Evolutionary conservation across 2,888 invertebrate species (phyloP).

Genomic region (Drosophila paramelanica): DNA sequence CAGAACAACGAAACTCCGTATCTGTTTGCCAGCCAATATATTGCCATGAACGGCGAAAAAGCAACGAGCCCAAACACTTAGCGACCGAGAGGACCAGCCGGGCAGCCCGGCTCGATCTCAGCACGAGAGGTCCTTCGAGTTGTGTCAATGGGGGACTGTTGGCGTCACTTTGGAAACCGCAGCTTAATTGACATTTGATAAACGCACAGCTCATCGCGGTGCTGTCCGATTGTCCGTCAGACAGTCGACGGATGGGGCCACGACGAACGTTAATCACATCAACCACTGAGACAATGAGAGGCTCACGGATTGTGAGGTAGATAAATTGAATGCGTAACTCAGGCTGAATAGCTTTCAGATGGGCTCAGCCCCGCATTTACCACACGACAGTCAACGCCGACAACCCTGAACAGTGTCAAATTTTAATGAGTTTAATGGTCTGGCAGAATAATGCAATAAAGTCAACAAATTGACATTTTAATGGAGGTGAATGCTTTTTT

Average conservation of each 20-base stretch:
- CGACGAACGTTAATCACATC: conserved; percentile 51
- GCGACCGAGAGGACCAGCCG: conserved; percentile 26
- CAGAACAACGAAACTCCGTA: conserved; percentile 1
- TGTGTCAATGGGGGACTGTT: neutral
- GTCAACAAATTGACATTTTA: conserved; percentile 66
- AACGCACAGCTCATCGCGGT: conserved; percentile 49
- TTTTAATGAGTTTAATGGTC: conserved; percentile 70
- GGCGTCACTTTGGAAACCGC: conserved; percentile 61
- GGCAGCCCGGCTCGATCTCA: neutral
- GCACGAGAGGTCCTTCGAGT: no score
- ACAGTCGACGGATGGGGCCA: conserved; percentile 25
- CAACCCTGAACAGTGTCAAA: conserved; percentile 55
- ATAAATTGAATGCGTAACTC: conserved; percentile 55
- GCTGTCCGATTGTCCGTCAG: neutral
- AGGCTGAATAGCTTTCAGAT: neutral
- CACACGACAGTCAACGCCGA: conserved; percentile 26
- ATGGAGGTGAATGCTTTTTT: conserved; percentile 67
- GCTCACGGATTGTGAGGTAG: conserved; percentile 37
- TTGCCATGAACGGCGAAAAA: conserved; percentile 31
- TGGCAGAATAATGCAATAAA: conserved; percentile 60
- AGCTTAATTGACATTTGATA: conserved; percentile 74
- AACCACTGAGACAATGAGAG: conserved; percentile 31
- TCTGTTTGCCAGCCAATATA: conserved; percentile 14
- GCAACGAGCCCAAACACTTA: conserved; percentile 50
- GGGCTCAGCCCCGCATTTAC: conserved; percentile 3